Evolutionary conservation across 2,797 vertebrate species (phyloP).

Genomic region (Poeciliopsis presidionis): DNA sequence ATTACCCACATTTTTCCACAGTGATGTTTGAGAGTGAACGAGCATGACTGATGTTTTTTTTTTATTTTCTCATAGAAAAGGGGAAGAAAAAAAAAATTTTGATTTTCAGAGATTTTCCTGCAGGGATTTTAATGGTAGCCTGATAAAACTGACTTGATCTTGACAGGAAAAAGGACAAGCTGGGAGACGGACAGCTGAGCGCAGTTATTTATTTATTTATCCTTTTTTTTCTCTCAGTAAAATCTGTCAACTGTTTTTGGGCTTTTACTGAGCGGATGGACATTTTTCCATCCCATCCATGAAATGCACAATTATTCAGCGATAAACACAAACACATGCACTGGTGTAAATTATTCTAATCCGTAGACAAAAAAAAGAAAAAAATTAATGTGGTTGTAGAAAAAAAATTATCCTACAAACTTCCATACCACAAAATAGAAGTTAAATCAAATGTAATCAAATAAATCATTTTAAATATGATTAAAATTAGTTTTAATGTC

Average conservation of each 20-base stretch:
- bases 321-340: neutral
- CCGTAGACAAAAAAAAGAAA: neutral
- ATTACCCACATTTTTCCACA: slow-evolving; percentile 5
- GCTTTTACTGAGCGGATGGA: neutral
- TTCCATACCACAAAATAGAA: neutral
- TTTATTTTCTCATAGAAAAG: neutral
- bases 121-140: neutral
- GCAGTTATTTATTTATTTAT: neutral
- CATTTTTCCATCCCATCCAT: neutral
- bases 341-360: neutral
- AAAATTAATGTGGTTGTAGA: neutral
- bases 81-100: neutral
- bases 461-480: neutral
- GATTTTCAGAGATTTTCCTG: neutral
- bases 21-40: neutral
- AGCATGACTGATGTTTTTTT: neutral
- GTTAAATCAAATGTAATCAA: neutral
- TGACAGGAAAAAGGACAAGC: neutral
- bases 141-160: neutral
- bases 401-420: neutral
- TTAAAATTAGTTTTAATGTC: neutral
- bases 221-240: neutral
- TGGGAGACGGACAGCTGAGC: neutral
- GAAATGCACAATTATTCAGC: neutral
- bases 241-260: neutral